phyloP scores from a whole-genome alignment of 1,140 invertebrate genomes.

The Berghia stephanieae region DNA sequence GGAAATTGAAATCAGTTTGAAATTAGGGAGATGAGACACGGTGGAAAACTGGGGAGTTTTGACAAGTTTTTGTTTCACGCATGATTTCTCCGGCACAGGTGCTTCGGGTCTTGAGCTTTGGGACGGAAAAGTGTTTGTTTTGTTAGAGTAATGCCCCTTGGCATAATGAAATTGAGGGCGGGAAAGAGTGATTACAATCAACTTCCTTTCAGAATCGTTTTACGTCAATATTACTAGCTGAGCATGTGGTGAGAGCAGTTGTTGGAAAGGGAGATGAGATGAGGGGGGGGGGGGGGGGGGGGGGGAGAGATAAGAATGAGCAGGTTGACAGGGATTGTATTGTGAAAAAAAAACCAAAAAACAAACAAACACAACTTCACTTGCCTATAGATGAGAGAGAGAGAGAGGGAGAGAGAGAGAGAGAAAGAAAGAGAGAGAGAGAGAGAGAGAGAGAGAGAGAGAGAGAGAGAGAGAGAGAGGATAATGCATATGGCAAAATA shows the following conservation, averaged over 20 bases:
- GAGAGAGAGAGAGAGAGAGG: neutral
- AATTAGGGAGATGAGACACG: too few species aligned
- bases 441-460: constrained; percentile 3
- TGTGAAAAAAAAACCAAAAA: too few species aligned
- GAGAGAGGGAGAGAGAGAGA: neutral
- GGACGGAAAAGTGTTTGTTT: neutral
- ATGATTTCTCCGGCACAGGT: too few species aligned
- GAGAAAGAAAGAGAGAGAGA: neutral
- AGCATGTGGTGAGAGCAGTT: neutral
- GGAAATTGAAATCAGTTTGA: too few species aligned
- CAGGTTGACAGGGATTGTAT: too few species aligned
- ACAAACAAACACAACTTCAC: too few species aligned
- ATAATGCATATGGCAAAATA: neutral
- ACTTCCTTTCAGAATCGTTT: neutral
- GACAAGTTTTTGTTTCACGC: too few species aligned
- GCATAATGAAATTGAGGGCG: neutral
- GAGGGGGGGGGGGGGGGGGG: neutral
- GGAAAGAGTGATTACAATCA: neutral
- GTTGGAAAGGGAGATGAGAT: too few species aligned
- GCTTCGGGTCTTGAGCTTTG: neutral
- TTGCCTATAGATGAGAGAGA: too few species aligned
- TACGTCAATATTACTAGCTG: neutral
- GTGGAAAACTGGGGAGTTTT: too few species aligned
- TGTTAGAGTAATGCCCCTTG: neutral
- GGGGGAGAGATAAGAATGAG: neutral